Conservation (phyloP, 2,113 vertebrate species). For the Dolichotis patagonum region DNA sequence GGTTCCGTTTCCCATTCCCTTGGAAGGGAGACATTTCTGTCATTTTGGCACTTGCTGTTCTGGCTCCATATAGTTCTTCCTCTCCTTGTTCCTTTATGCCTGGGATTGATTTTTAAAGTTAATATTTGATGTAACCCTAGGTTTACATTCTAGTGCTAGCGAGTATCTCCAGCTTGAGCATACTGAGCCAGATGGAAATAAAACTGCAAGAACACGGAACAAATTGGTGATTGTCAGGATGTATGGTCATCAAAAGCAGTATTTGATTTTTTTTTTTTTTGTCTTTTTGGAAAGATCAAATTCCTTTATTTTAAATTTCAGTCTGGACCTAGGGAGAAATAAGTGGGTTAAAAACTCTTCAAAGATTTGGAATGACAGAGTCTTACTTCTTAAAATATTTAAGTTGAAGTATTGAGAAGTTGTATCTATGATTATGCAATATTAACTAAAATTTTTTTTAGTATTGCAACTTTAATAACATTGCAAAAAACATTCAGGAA, state of each 20-base stretch:
- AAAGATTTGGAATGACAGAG: conserved; percentile 13
- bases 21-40: not conserved
- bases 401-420: not conserved
- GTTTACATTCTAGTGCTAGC: not conserved
- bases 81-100: not conserved
- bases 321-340: not conserved
- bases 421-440: not conserved
- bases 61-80: not conserved
- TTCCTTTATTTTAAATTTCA: conserved; percentile 27
- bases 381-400: conserved; percentile 33
- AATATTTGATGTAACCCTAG: not conserved
- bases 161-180: not conserved
- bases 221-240: not conserved
- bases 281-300: not conserved
- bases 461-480: not conserved
- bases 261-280: not conserved
- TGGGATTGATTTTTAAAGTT: not conserved
- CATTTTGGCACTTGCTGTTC: not conserved
- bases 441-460: conserved; percentile 27
- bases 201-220: not conserved
- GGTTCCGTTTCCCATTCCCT: not conserved
- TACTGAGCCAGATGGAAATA: not conserved
- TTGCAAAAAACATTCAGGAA: not conserved
- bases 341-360: conserved; percentile 3
- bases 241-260: not conserved